phyloP scores from a whole-genome alignment of 2,888 invertebrate genomes.

The Brachypalpus laphriformis region DNA sequence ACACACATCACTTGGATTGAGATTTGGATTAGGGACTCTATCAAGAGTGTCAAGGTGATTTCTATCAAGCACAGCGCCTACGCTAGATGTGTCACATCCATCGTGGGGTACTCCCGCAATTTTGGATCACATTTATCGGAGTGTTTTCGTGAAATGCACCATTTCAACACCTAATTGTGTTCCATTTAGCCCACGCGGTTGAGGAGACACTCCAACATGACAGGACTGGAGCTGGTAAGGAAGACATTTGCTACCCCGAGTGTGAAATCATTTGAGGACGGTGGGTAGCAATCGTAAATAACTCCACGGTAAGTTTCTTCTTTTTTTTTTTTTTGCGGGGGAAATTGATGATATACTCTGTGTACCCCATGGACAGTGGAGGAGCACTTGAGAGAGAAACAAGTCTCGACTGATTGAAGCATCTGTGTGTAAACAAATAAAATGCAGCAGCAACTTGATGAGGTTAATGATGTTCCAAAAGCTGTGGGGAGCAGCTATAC shows the following conservation, averaged over 20 bases:
- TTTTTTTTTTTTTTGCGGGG: background rate
- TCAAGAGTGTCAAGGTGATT: slow-evolving; percentile 69
- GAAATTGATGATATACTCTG: background rate
- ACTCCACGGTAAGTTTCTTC: background rate
- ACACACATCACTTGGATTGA: slow-evolving; percentile 42
- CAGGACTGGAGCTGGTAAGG: slow-evolving; percentile 45
- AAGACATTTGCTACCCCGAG: slow-evolving; percentile 51
- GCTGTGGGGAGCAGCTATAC: slow-evolving; percentile 30
- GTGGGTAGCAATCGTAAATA: slow-evolving; percentile 52
- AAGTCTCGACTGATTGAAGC: slow-evolving; percentile 32
- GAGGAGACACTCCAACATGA: slow-evolving; percentile 41
- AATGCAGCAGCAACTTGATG: slow-evolving; percentile 31
- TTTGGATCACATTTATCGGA: slow-evolving; percentile 53
- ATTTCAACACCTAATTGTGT: slow-evolving; percentile 71
- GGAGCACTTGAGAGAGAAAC: slow-evolving; percentile 32
- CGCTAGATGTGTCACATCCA: slow-evolving; percentile 42
- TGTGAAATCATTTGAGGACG: slow-evolving; percentile 7
- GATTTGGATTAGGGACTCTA: slow-evolving; percentile 8
- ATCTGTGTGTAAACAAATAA: slow-evolving; percentile 31
- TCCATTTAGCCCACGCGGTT: slow-evolving; percentile 59
- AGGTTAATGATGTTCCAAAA: slow-evolving; percentile 56
- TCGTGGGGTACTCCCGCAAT: slow-evolving; percentile 62
- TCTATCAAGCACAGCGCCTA: slow-evolving; percentile 61
- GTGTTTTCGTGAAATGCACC: slow-evolving; percentile 54
- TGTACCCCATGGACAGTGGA: slow-evolving; percentile 25